phyloP scores from a whole-genome alignment of 2,113 vertebrate genomes.

The Eonycteris spelaea region DNA sequence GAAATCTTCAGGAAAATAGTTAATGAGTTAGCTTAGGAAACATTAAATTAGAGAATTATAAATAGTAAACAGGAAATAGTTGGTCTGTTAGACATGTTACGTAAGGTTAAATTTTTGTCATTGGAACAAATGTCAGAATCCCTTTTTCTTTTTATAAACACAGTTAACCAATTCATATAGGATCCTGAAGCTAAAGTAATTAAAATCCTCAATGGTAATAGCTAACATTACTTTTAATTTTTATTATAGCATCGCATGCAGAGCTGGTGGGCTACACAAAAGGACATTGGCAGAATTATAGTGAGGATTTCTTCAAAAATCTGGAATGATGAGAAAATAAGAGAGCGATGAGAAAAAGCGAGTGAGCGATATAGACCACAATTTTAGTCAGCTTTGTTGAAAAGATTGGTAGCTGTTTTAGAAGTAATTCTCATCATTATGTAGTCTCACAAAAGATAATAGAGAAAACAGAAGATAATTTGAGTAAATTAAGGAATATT shows the following conservation, averaged over 20 bases:
- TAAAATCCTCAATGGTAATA: conserved; percentile 35
- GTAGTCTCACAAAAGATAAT: neutral
- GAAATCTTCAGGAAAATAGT: neutral
- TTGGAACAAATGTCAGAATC: neutral
- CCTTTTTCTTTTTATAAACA: conserved; percentile 6
- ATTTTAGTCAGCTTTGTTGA: conserved; percentile 63
- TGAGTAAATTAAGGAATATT: conserved; percentile 38
- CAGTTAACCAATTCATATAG: conserved; percentile 27
- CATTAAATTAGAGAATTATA: neutral
- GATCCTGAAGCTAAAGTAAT: conserved; percentile 49
- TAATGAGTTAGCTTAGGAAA: neutral
- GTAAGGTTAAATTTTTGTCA: conserved; percentile 26
- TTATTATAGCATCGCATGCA: conserved; percentile 73
- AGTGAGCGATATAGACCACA: conserved; percentile 65
- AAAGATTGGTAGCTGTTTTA: conserved; percentile 10
- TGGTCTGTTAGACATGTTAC: neutral
- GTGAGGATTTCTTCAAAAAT: conserved; percentile 76
- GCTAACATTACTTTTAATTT: conserved; percentile 71
- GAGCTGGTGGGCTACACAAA: conserved; percentile 72
- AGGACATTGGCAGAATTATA: conserved; percentile 76
- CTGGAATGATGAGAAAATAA: conserved; percentile 74
- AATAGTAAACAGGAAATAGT: neutral
- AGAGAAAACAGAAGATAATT: conserved; percentile 6
- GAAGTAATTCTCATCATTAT: conserved; percentile 39
- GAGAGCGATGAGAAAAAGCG: conserved; percentile 72